Percentiles rank a stretch among this genome's conserved stretches.
phyloP scores from a whole-genome alignment of 2,888 invertebrate genomes.

The Dicyrtoma fusca region DNA sequence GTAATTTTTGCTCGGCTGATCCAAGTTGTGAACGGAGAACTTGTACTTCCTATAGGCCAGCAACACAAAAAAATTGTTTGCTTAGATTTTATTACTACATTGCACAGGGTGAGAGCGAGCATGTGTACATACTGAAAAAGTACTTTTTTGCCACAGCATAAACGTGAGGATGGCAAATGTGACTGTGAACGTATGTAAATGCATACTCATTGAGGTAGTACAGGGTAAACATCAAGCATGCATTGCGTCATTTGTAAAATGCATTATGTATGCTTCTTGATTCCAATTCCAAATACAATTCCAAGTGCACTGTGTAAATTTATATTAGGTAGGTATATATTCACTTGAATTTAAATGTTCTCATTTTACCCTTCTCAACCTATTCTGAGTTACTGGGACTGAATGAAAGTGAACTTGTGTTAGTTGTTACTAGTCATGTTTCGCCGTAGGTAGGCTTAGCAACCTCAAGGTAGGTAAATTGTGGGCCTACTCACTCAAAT shows the following conservation, averaged over 20 bases:
- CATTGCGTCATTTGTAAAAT: constrained; percentile 30
- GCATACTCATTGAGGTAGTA: constrained; percentile 25
- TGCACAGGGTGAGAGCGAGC: not conserved
- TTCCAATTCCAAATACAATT: not conserved
- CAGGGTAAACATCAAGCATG: constrained; percentile 21
- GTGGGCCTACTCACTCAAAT: not conserved
- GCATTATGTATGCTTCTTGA: constrained; percentile 18
- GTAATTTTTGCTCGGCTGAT: constrained; percentile 83
- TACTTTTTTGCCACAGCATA: constrained; percentile 14
- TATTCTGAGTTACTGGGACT: not conserved
- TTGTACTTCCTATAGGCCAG: constrained; percentile 72
- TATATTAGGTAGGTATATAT: not conserved
- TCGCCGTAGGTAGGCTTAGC: not conserved
- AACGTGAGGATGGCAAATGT: not conserved
- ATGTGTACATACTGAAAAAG: not conserved
- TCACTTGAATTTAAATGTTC: not conserved
- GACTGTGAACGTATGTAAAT: constrained; percentile 12
- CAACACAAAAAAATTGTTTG: constrained; percentile 30
- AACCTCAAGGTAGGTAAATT: not conserved
- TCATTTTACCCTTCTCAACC: not conserved
- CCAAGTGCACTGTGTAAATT: constrained; percentile 21
- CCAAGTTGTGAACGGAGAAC: constrained; percentile 80
- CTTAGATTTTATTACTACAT: constrained; percentile 18
- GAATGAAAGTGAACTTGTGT: constrained; percentile 7
- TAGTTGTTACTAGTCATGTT: not conserved